These are phyloP conservation scores for Chascanopsetta lugubris DNA, from an alignment of 2,113 vertebrate species.

Conservation along the genomic window DNA sequence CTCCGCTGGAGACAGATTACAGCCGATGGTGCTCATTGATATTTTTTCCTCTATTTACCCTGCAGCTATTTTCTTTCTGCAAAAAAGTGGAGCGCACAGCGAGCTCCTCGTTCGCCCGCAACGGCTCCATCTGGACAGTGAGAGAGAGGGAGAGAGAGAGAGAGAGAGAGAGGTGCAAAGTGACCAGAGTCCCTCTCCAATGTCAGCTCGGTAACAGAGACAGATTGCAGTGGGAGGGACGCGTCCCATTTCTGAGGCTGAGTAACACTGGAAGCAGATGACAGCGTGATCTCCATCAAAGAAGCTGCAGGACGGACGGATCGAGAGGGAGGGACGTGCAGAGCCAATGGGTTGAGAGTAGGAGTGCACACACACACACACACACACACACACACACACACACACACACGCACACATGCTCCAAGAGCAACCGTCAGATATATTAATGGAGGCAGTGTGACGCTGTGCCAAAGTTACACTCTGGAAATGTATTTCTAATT, in stretches of 20 bases:
- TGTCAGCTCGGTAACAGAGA: slow-evolving; percentile 57
- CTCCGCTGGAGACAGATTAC: slow-evolving; percentile 21
- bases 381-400: neutral
- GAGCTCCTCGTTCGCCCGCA: slow-evolving; percentile 44
- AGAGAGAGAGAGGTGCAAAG: slow-evolving; percentile 21
- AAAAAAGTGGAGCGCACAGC: slow-evolving; percentile 46
- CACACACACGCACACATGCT: neutral
- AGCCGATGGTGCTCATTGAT: slow-evolving; percentile 22
- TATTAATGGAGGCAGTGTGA: neutral
- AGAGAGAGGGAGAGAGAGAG: slow-evolving; percentile 24
- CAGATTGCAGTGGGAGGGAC: slow-evolving; percentile 79
- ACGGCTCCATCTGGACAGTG: slow-evolving; percentile 66
- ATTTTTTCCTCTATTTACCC: slow-evolving; percentile 25
- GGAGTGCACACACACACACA: slow-evolving; percentile 1
- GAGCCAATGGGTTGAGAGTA: slow-evolving; percentile 14
- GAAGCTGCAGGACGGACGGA: slow-evolving; percentile 32
- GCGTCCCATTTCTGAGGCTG: slow-evolving; percentile 66
- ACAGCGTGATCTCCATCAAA: slow-evolving; percentile 62
- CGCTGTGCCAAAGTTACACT: neutral
- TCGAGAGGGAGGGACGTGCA: neutral
- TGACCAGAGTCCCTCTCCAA: slow-evolving; percentile 51
- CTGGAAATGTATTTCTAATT: neutral
- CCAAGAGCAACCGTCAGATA: no score
- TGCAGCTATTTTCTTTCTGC: slow-evolving; percentile 30
- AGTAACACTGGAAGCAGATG: slow-evolving; percentile 70